Base-by-base conservation (phyloP, 2,888 invertebrate genomes). In the Tetragonisca angustula region DNA sequence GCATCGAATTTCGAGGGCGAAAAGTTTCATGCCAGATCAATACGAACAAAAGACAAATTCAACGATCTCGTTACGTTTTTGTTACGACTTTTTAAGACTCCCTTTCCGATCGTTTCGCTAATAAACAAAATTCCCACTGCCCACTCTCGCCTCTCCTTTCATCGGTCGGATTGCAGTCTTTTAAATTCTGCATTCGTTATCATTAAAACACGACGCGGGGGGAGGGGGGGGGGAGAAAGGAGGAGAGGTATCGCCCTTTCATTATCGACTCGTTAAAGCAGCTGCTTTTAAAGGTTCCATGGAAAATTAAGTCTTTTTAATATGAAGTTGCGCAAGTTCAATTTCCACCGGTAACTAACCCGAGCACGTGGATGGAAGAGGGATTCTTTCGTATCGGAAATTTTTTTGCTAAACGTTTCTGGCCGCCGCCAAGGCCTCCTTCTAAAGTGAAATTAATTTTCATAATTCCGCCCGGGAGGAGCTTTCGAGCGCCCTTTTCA, bases 231-330 rank as follows among this genome's bases (percentile, higher is more conserved):
- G 17, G 17, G 3, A 32, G 5, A 32, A 32, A 2, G 32, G 32
- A 3, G 3, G 32, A 24, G 6, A 15, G 17, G 17, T 61, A 61
- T 61, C 24, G 17, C n/a, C 15, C n/a, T 59, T 59, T 59, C n/a
- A 64, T 64, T 64, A 64, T 64, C 21, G 64, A 32, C 21, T 64
- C 32, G 64, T 64, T 64, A 64, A 64, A 32, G 32, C 36, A 36
- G 32, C 13, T 64, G 32, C 17, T 19, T 36, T 9, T 9, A 64
- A 64, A 64, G n/a, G 21, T 32, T 27, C 9, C 9, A 62, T 27
- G 27, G 27, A 64, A 64, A 64, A 32, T 36, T 36, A 64, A 62
- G 62, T 32, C 32, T 21, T 32, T 56, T 21, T 62, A 32, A 64
- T 21, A 32, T 27, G 61, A 61, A 61, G n/a, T 27, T 61, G 61